Base-by-base conservation (phyloP, 2,797 vertebrate genomes). In the Acrocephalus scirpaceus region DNA sequence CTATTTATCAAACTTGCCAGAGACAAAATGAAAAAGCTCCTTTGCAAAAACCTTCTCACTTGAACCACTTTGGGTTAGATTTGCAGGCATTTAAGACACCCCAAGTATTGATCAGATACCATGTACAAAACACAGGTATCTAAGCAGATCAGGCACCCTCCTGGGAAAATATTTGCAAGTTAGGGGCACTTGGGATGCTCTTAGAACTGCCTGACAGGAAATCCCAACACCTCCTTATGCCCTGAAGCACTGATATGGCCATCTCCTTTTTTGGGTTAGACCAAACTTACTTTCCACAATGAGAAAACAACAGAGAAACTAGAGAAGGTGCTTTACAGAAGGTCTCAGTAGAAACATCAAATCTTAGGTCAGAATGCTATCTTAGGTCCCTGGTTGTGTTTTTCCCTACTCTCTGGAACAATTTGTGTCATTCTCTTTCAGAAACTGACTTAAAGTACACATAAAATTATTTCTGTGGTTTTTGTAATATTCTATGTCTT, bases 401-500 rank as follows among this genome's bases (percentile, higher is more conserved):
- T 54, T 82, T 47, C 12, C 34, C 54, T 53, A 27, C 18, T 14
- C 40, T 64, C 65, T 50, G 23, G 20, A 74, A 71, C 10, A 76
- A 42, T 13, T 19, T 38, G 19, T 78, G 19, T 86, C 13, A 65
- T 61, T 56, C 70, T 87, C 53, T 29, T 79, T 45, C 29, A 83
- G 66, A 65, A 91, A 61, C 32, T 66, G 70, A 64, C 16, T 76
- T 79, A 10, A 61, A 53, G 74, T 62, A 66, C 30, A 66, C 18
- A 34, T 57, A 76, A 50, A 88, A 65, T 38, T 42, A 4, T 79
- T 66, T 40, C 44, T 70, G 29, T 70, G 10, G 0, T 66, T 96
- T 81, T 86, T 82, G 27, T 94, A 91, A 90, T 77, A n/a, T 42
- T 76, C 64, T 9, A 7, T 83, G 47, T 94, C 86, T 76, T 88